phyloP scores from a whole-genome alignment of 2,797 vertebrate species.

The Pitangus sulphuratus region DNA sequence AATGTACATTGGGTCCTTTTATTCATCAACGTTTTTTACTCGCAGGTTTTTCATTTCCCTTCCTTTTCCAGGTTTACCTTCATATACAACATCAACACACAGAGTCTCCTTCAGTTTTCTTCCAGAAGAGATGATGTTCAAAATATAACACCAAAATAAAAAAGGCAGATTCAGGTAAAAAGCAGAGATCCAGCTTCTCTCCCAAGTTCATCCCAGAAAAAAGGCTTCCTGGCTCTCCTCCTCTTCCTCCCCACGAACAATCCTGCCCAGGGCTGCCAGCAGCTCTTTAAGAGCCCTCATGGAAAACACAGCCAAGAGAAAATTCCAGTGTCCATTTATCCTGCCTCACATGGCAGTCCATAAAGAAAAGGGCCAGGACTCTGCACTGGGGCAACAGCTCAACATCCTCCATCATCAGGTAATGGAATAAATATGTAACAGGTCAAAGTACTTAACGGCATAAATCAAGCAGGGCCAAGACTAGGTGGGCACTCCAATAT shows the following conservation, averaged over 20 bases:
- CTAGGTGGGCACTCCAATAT: background rate
- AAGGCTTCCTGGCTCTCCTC: background rate
- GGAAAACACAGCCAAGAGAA: background rate
- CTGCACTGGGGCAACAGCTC: background rate
- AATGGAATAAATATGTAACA: background rate
- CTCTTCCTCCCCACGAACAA: background rate
- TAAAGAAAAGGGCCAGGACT: background rate
- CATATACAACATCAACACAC: accelerated
- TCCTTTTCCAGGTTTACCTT: background rate
- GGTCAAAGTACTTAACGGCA: background rate
- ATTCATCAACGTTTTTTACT: background rate
- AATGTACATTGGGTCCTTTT: accelerated
- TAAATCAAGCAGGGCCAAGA: background rate
- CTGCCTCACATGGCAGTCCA: background rate
- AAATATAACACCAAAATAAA: background rate
- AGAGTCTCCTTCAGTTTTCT: background rate
- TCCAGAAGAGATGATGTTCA: background rate
- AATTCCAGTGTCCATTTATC: background rate
- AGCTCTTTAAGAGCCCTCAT: background rate
- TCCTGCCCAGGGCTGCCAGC: background rate
- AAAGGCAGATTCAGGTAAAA: background rate
- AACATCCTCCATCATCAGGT: background rate
- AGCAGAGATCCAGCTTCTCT: background rate
- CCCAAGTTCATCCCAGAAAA: background rate
- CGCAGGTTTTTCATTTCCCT: background rate